phyloP scores from a whole-genome alignment of 2,888 invertebrate genomes.

The Elmis aenea region DNA sequence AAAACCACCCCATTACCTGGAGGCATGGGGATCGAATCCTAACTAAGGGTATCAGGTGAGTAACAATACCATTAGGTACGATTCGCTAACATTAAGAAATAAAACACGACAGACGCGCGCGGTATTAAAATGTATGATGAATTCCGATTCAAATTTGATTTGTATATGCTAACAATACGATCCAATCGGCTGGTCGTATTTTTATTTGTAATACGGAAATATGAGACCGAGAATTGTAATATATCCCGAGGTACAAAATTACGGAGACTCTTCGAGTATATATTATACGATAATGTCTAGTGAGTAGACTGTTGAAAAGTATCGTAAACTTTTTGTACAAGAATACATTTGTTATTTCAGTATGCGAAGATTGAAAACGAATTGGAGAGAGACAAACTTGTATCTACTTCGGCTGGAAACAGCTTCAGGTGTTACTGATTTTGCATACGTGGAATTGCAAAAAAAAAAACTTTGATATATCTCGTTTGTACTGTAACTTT shows the following conservation, averaged over 20 bases:
- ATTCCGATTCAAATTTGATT: too few species aligned
- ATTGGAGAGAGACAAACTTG: slow-evolving; percentile 8
- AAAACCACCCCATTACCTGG: slow-evolving; percentile 48
- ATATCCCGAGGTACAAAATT: slow-evolving; percentile 6
- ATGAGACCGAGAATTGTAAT: slow-evolving; percentile 9
- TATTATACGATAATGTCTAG: slow-evolving; percentile 3
- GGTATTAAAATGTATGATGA: too few species aligned
- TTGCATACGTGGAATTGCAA: too few species aligned
- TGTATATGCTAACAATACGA: slow-evolving; percentile 14
- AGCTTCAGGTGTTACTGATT: slow-evolving; percentile 7
- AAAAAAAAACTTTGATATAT: too few species aligned
- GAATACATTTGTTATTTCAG: slow-evolving; percentile 7
- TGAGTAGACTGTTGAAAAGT: slow-evolving; percentile 6
- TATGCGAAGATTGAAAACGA: slow-evolving; percentile 10
- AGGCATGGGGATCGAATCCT: slow-evolving; percentile 51
- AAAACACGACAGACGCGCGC: too few species aligned
- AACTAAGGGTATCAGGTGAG: slow-evolving; percentile 52
- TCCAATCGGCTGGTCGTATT: slow-evolving; percentile 8
- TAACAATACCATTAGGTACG: too few species aligned
- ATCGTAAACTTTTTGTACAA: slow-evolving; percentile 6
- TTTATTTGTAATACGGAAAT: slow-evolving; percentile 8
- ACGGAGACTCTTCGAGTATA: slow-evolving; percentile 8
- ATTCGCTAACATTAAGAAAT: too few species aligned
- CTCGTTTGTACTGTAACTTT: too few species aligned
- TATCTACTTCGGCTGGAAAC: slow-evolving; percentile 1